Evolutionary conservation across 2,797 vertebrate genomes (phyloP).

Genomic region (Poecile montanus): DNA sequence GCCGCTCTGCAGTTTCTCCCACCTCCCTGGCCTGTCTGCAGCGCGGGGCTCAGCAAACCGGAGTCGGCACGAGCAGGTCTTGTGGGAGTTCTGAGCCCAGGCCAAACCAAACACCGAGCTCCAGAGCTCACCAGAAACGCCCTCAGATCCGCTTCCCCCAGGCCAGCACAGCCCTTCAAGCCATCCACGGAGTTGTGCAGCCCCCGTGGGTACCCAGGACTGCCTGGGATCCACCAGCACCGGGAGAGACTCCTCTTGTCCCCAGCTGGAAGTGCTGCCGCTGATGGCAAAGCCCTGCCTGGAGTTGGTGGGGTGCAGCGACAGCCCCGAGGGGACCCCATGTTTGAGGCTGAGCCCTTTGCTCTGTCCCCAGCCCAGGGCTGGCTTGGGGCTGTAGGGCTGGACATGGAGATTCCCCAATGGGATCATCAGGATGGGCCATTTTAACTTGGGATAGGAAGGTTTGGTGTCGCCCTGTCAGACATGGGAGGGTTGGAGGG

Average conservation of each 20-base stretch:
- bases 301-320: background rate
- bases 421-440: background rate
- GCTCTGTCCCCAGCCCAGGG: background rate
- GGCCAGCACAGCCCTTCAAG: background rate
- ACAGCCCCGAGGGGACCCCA: background rate
- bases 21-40: background rate
- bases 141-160: background rate
- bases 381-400: background rate
- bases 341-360: background rate
- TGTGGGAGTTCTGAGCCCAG: background rate
- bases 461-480: background rate
- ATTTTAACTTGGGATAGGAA: background rate
- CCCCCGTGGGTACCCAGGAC: background rate
- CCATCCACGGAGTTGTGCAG: accelerated
- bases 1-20: background rate
- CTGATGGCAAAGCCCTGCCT: background rate
- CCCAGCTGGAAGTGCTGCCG: background rate
- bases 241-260: background rate
- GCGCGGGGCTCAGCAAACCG: background rate
- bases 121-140: background rate
- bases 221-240: background rate
- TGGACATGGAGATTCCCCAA: background rate
- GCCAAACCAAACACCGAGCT: background rate
- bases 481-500: background rate
- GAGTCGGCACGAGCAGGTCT: background rate